These are phyloP conservation scores for Manacus vitellinus DNA, from an alignment of 2,113 vertebrate genomes.

Conservation along the genomic window DNA sequence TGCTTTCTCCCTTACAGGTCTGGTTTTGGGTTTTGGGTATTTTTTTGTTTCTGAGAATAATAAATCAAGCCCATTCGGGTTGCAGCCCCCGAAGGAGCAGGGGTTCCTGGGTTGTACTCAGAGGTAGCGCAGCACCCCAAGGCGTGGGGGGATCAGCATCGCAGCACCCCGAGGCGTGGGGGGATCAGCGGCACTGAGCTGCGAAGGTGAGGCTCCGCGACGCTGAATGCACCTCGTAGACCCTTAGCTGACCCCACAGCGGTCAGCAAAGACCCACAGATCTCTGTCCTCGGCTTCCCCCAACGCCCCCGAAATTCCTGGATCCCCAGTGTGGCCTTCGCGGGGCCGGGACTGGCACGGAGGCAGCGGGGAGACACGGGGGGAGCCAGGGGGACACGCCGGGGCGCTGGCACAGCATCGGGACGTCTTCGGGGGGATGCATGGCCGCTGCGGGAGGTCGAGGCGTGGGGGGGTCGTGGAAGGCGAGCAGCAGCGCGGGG, in stretches of 20 bases:
- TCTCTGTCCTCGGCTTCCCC: background rate
- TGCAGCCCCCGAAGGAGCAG: background rate
- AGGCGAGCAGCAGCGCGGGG: background rate
- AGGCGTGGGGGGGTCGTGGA: too few relatives aligned
- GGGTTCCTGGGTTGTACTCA: rapidly evolving
- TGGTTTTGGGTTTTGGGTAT: rapidly evolving
- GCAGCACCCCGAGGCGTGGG: rapidly evolving
- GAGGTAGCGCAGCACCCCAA: rapidly evolving
- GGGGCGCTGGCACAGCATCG: background rate
- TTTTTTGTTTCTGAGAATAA: background rate
- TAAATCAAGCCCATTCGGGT: background rate
- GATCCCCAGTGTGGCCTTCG: rapidly evolving
- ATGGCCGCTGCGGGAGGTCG: background rate
- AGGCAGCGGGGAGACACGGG: too few relatives aligned
- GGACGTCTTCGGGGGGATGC: background rate
- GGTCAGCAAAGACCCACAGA: background rate
- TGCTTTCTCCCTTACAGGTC: too few relatives aligned
- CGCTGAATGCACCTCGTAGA: background rate
- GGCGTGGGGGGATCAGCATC: background rate
- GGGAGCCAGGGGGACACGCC: background rate
- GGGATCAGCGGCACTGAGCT: background rate
- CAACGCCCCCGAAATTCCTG: background rate
- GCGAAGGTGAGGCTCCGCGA: too few relatives aligned
- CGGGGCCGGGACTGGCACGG: background rate
- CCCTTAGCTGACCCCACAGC: background rate